These are phyloP conservation scores for Tupiocoris notatus DNA, from an alignment of 2,888 invertebrate species.

Conservation along the genomic window DNA sequence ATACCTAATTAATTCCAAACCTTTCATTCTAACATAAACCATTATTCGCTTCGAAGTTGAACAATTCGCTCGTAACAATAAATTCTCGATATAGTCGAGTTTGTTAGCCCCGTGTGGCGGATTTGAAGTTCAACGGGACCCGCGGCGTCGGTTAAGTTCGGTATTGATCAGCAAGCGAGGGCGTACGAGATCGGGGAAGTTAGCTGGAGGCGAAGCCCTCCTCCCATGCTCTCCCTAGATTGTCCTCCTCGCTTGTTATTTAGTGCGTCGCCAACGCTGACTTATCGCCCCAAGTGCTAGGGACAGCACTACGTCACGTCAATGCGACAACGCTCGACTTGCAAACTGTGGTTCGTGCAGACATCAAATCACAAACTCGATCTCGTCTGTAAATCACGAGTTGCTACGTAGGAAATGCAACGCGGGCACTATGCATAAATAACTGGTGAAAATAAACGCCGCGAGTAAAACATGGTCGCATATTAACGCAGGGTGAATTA, in stretches of 20 bases:
- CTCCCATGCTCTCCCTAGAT: background rate
- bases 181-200: background rate
- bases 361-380: background rate
- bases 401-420: background rate
- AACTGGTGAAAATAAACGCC: background rate
- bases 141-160: background rate
- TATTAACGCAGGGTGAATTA: background rate
- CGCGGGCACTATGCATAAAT: background rate
- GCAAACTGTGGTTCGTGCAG: background rate
- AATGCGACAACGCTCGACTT: background rate
- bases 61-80: background rate
- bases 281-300: background rate
- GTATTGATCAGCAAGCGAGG: background rate
- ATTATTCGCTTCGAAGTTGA: background rate
- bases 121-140: background rate
- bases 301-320: background rate
- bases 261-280: slow-evolving; percentile 1
- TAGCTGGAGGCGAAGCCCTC: background rate
- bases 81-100: background rate
- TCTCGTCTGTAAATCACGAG: background rate
- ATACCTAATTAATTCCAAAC: no score
- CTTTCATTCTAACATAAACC: no score
- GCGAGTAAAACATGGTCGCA: background rate
- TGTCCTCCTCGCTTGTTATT: background rate
- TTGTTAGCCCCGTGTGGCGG: background rate